Base-by-base conservation (phyloP, 1,140 invertebrate species). In the Planococcus citri region DNA sequence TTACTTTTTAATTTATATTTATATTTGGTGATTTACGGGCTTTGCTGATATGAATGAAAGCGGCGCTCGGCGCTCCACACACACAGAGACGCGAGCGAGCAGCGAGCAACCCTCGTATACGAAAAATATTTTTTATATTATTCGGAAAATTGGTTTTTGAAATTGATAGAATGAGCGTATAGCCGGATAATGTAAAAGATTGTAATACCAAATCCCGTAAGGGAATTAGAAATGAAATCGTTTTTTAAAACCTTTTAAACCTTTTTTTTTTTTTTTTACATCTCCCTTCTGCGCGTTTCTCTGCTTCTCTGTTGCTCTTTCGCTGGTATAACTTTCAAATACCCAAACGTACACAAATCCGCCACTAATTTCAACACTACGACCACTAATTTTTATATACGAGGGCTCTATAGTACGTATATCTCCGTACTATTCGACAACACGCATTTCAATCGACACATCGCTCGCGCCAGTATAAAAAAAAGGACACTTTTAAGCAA, bases 151-250 rank as follows among this genome's bases (percentile, higher is more conserved):
- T 64, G 60, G 60, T 64, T 64, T 64, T 64, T 64, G 60, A 64
- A 64, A 64, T 64, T 64, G 60, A 64, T 64, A 64, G 60, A 64
- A 64, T 64, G 60, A 64, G 60, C 60, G 60, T 64, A 64, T 64
- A 64, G 22, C 22, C 60, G 22, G 60, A 64, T 64, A 64, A 64
- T 64, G 22, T 64, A 64, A 64, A 64, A 64, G 60, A 64, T 25
- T 64, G 60, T 64, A 64, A 64, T 64, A 27, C 60, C 60, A 64
- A 64, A 64, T 64, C 60, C 60, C 60, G 25, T 25, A 24, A 27
- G 60, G 25, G 60, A 25, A 64, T 64, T 64, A 64, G 22, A 64
- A 64, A 64, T 64, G 60, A 64, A 64, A 64, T 64, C 60, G 60
- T 64, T 64, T 64, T 64, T 64, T 64, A 64, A 64, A 64, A 64